Conservation (phyloP, 2,113 vertebrate species). For the Isurus oxyrinchus region DNA sequence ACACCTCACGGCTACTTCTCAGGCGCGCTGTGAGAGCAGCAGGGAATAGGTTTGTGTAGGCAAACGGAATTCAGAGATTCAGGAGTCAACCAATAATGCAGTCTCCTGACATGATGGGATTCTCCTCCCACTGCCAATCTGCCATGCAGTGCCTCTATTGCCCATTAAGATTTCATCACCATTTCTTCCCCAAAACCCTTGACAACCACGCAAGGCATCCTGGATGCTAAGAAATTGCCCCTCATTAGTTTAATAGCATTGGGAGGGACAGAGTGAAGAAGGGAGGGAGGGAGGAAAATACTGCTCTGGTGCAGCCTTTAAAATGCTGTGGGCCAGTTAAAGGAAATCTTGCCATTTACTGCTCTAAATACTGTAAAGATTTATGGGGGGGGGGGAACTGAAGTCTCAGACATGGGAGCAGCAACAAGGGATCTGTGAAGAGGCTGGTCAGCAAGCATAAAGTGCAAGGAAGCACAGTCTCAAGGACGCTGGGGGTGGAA, state of each 20-base stretch:
- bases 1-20: not conserved
- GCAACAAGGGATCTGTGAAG: not conserved
- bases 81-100: not conserved
- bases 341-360: not conserved
- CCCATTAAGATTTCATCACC: too few relatives aligned
- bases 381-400: too few relatives aligned
- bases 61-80: not conserved
- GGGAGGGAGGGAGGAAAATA: too few relatives aligned
- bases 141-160: too few relatives aligned
- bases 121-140: too few relatives aligned
- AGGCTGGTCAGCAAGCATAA: too few relatives aligned
- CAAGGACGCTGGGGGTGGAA: not conserved
- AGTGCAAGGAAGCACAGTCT: not conserved
- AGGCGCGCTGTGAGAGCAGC: not conserved
- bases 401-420: not conserved
- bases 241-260: not conserved
- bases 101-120: not conserved
- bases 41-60: not conserved
- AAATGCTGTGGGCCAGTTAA: not conserved
- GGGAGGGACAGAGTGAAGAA: not conserved
- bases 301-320: too few relatives aligned
- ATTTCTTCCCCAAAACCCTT: not conserved
- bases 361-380: not conserved
- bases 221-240: not conserved
- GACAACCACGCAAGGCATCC: not conserved